Percentiles rank a stretch among this genome's conserved stretches.
Evolutionary conservation across 2,113 vertebrate species (phyloP).

Genomic region (Struthio camelus): DNA sequence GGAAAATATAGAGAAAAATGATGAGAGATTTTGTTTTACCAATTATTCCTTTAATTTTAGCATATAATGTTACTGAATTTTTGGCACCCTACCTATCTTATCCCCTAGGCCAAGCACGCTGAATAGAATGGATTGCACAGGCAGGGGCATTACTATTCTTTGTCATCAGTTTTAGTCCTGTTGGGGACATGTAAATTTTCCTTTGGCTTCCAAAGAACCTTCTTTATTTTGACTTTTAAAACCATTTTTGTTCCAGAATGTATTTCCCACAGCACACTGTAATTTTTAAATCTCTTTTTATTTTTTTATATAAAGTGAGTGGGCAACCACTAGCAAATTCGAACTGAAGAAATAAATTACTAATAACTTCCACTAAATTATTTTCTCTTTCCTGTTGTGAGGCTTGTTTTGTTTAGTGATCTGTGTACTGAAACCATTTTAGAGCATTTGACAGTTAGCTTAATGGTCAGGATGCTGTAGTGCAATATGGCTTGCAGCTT

Average conservation of each 20-base stretch:
- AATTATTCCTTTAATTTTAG: not conserved
- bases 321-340: not conserved
- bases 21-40: not conserved
- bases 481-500: not conserved
- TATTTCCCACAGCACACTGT: not conserved
- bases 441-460: not conserved
- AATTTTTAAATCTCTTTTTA: not conserved
- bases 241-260: not conserved
- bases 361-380: not conserved
- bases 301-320: not conserved
- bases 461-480: not conserved
- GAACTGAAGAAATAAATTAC: not conserved
- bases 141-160: not conserved
- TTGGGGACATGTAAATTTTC: not conserved
- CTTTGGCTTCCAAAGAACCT: not conserved
- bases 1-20: not conserved
- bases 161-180: not conserved
- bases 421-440: not conserved
- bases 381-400: not conserved
- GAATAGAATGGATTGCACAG: not conserved
- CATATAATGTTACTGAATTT: not conserved
- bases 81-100: not conserved
- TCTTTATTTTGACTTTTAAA: constrained; percentile 25
- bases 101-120: not conserved
- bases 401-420: not conserved